These are phyloP conservation scores for Eidolon helvum DNA, from an alignment of 2,113 vertebrate species.

Conservation along the genomic window DNA sequence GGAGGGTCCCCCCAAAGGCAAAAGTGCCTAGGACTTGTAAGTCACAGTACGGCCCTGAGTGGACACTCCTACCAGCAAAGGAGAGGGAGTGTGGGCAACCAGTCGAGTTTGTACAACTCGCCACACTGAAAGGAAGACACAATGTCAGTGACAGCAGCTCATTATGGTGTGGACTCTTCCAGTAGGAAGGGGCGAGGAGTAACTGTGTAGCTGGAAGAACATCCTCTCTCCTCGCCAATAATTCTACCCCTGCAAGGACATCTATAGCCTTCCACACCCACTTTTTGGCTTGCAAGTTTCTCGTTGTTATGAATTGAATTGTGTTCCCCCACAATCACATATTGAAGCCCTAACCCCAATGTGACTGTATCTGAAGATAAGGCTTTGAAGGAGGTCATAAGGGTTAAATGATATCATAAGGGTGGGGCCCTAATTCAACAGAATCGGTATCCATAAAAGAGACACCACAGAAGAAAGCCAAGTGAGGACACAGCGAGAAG, in stretches of 20 bases:
- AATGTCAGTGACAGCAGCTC: rapidly evolving
- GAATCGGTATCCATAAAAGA: background rate
- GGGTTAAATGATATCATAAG: background rate
- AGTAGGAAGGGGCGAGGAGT: background rate
- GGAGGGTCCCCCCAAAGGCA: background rate
- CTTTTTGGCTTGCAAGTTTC: background rate
- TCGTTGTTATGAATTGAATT: background rate
- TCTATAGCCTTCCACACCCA: background rate
- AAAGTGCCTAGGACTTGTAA: background rate
- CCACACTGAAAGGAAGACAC: background rate
- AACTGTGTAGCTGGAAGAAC: too few relatives aligned
- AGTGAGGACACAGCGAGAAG: rapidly evolving
- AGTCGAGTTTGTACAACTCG: background rate
- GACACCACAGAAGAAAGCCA: background rate
- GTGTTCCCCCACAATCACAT: background rate
- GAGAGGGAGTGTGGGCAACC: background rate
- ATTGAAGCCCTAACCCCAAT: background rate
- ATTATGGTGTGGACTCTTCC: rapidly evolving
- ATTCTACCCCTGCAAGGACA: rapidly evolving
- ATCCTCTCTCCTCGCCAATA: background rate
- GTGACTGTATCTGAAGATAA: background rate
- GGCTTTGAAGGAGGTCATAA: background rate
- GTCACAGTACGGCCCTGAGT: rapidly evolving
- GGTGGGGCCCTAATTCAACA: background rate
- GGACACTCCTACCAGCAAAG: background rate